Percentiles rank a stretch among this genome's conserved stretches.
These are phyloP conservation scores for Psilanteris sp. DNA, from an alignment of 1,140 invertebrate species.

Conservation along the genomic window DNA sequence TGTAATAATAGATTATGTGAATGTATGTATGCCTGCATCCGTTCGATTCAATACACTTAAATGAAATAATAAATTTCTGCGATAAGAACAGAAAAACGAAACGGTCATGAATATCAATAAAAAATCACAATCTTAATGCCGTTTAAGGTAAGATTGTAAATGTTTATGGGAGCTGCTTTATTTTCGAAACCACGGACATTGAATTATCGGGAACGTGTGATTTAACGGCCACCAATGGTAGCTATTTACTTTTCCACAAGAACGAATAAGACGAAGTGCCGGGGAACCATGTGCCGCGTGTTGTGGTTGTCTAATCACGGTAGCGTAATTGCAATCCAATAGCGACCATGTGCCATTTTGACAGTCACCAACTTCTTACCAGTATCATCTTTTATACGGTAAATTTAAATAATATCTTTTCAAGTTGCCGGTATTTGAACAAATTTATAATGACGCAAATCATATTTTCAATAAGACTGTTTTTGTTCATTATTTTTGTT, in stretches of 20 bases:
- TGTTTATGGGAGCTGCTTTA: slow-evolving; percentile 53
- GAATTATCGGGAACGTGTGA: slow-evolving; percentile 53
- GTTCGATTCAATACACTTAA: too few species aligned
- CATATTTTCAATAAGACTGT: too few species aligned
- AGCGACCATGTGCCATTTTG: slow-evolving; percentile 35
- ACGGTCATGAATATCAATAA: slow-evolving; percentile 26
- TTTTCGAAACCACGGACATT: slow-evolving; percentile 41
- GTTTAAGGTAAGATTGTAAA: slow-evolving; percentile 28
- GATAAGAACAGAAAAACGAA: slow-evolving; percentile 24
- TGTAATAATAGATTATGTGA: too few species aligned
- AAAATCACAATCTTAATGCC: slow-evolving; percentile 30
- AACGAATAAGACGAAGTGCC: slow-evolving; percentile 12
- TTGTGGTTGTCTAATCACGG: slow-evolving; percentile 36
- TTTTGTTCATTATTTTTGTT: too few species aligned
- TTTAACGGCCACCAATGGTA: slow-evolving; percentile 43
- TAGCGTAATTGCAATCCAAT: slow-evolving; percentile 51
- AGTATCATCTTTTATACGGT: too few species aligned
- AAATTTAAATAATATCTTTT: too few species aligned
- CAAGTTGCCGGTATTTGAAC: too few species aligned
- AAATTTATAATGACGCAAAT: too few species aligned
- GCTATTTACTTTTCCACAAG: slow-evolving; percentile 38
- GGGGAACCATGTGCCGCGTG: slow-evolving; percentile 2
- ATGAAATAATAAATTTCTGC: slow-evolving; percentile 30
- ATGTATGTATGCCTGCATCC: too few species aligned
- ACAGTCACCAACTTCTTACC: slow-evolving; percentile 28